phyloP scores from a whole-genome alignment of 2,113 vertebrate genomes.

The Xyliphius kryptos region DNA sequence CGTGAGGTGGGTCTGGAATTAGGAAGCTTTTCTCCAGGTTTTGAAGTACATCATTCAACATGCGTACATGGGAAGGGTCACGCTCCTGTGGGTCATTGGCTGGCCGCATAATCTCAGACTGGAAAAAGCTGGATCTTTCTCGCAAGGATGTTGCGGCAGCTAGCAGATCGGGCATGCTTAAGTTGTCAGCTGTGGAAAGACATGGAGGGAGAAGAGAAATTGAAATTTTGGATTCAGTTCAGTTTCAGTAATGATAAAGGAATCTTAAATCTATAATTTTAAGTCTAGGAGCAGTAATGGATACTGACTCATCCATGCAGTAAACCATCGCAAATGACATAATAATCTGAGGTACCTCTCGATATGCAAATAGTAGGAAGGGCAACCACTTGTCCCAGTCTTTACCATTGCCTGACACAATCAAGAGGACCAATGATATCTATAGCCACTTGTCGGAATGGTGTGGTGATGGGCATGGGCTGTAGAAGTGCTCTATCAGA shows the following conservation, averaged over 20 bases:
- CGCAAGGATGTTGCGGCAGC: constrained; percentile 64
- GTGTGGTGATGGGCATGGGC: background rate
- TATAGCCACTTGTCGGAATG: background rate
- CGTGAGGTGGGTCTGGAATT: constrained; percentile 66
- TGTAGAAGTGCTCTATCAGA: background rate
- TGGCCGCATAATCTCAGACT: constrained; percentile 89
- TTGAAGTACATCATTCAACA: constrained; percentile 88
- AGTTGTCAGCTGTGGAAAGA: constrained; percentile 56
- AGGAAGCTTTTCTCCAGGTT: constrained; percentile 85
- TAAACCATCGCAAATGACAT: too few species aligned
- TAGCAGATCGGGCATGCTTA: constrained; percentile 54
- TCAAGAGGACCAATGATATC: background rate
- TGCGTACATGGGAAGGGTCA: constrained; percentile 74
- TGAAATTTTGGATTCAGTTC: too few species aligned
- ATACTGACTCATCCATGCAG: too few species aligned
- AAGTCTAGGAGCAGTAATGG: too few species aligned
- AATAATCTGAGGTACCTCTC: background rate
- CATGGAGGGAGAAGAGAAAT: constrained; percentile 9
- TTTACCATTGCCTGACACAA: background rate
- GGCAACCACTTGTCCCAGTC: background rate
- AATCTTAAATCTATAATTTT: too few species aligned
- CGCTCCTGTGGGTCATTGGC: constrained; percentile 86
- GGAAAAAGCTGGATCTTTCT: constrained; percentile 77
- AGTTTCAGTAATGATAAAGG: too few species aligned
- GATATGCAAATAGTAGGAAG: constrained; percentile 1